A percentile compares a stretch with the other conserved stretches of the same genome.
These are phyloP conservation scores for Hystrix brachyura DNA, from an alignment of 2,113 vertebrate species.

Conservation along the genomic window DNA sequence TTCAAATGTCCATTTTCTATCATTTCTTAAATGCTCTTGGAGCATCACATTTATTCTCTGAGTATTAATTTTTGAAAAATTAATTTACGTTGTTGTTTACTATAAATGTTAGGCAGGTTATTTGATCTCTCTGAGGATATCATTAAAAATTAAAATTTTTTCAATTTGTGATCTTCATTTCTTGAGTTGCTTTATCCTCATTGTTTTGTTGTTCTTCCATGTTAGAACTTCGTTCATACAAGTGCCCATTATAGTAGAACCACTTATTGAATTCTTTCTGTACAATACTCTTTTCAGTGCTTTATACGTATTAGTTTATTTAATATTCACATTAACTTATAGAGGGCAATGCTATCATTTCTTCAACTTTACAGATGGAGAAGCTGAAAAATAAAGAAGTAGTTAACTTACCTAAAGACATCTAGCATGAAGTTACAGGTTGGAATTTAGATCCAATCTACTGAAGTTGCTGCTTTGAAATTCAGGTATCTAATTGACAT, in stretches of 20 bases:
- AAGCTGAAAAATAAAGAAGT: neutral
- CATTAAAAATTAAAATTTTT: neutral
- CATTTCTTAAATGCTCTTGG: neutral
- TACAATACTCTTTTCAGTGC: neutral
- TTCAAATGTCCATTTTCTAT: neutral
- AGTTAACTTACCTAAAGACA: neutral
- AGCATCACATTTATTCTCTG: neutral
- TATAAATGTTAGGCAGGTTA: neutral
- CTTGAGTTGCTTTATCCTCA: neutral
- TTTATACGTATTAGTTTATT: neutral
- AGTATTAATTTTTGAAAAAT: neutral
- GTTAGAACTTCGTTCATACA: neutral
- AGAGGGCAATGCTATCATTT: neutral
- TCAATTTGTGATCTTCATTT: neutral
- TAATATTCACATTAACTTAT: neutral
- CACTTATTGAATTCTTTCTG: neutral
- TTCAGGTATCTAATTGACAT: neutral
- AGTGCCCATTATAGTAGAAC: neutral
- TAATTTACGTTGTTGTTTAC: constrained; percentile 4
- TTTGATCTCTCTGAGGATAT: neutral
- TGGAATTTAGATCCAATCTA: neutral
- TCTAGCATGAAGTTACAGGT: neutral
- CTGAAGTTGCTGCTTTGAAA: neutral
- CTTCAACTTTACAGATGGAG: neutral
- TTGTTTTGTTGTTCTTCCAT: neutral